Conservation (phyloP, 2,797 vertebrate genomes). For the Squalus acanthias region DNA sequence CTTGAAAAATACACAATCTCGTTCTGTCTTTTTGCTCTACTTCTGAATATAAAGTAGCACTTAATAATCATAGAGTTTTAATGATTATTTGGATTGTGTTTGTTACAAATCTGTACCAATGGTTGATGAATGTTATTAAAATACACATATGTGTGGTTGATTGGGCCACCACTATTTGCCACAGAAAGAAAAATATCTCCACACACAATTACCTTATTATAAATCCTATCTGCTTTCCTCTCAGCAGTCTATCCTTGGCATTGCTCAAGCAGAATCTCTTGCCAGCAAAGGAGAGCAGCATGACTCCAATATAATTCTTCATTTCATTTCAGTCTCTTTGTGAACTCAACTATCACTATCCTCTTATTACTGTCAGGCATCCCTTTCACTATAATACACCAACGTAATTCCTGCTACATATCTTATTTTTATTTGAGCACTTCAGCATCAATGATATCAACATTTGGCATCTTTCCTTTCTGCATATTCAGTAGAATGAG, state of each 20-base stretch:
- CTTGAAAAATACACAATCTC: background rate
- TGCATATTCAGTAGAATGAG: background rate
- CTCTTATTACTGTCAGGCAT: background rate
- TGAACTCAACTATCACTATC: background rate
- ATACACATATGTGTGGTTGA: background rate
- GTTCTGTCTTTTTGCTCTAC: background rate
- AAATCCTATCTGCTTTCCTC: background rate
- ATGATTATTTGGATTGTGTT: background rate
- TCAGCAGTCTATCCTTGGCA: background rate
- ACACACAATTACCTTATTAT: background rate
- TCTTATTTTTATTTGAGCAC: constrained; percentile 11
- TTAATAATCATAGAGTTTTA: constrained; percentile 1
- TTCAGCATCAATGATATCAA: background rate
- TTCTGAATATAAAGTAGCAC: background rate
- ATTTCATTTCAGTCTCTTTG: background rate
- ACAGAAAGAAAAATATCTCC: background rate
- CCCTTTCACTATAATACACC: background rate
- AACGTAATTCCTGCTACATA: background rate
- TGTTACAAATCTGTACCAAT: background rate
- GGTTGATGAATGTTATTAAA: background rate
- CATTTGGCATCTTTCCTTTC: background rate
- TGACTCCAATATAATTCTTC: background rate
- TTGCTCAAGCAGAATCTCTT: background rate
- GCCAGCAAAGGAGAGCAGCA: background rate
- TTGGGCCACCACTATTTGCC: background rate